Conservation (phyloP, 2,113 vertebrate genomes). For the Toxotes chatareus region DNA sequence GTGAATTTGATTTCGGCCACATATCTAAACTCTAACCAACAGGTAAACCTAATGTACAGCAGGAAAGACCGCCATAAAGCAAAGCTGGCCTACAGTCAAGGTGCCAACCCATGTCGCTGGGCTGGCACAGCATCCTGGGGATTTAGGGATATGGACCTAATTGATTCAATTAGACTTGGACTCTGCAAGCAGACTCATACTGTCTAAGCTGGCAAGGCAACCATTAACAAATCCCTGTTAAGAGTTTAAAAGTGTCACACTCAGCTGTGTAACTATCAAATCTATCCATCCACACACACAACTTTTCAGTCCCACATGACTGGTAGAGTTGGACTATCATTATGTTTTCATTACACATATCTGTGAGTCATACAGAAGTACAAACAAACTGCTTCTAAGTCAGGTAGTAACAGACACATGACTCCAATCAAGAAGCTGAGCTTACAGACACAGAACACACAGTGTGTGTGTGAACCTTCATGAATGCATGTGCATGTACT, state of each 20-base stretch:
- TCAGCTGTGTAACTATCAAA: constrained; percentile 52
- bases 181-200: constrained; percentile 40
- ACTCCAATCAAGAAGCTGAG: constrained; percentile 32
- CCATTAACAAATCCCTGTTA: constrained; percentile 65
- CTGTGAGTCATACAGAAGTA: background rate
- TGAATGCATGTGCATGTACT: background rate
- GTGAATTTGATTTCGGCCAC: too few relatives aligned
- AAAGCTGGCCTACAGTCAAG: constrained; percentile 4
- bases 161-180: constrained; percentile 72
- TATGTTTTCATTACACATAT: constrained; percentile 4
- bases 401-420: constrained; percentile 1
- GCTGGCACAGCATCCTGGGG: constrained; percentile 30
- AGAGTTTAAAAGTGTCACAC: constrained; percentile 50
- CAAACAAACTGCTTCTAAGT: background rate
- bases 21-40: background rate
- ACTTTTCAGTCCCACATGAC: constrained; percentile 24
- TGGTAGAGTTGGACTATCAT: background rate
- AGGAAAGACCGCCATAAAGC: background rate
- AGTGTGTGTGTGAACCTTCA: background rate
- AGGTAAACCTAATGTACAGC: background rate
- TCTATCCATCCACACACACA: constrained; percentile 13
- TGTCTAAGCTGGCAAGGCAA: constrained; percentile 39
- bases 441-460: background rate
- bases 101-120: constrained; percentile 21
- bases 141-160: constrained; percentile 55